phyloP scores from a whole-genome alignment of 2,888 invertebrate species.

The Endotricha flammealis region DNA sequence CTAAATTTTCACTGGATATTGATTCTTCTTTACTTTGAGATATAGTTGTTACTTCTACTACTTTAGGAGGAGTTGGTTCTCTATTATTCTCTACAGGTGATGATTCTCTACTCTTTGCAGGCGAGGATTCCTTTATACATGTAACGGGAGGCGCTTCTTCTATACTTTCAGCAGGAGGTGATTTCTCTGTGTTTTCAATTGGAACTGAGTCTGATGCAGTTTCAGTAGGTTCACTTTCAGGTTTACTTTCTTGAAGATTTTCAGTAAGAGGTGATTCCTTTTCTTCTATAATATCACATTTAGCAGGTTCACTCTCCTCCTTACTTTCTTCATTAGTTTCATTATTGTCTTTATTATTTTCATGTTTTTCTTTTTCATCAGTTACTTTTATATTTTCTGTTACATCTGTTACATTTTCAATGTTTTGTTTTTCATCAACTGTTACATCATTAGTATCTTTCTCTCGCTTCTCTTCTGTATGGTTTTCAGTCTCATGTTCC shows the following conservation, averaged over 20 bases:
- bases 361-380: conserved; percentile 15
- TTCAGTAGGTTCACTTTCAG: neutral
- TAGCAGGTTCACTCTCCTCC: no score
- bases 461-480: conserved; percentile 20
- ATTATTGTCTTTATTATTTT: conserved; percentile 12
- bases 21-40: neutral
- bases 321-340: conserved; percentile 17
- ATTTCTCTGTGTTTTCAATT: conserved; percentile 9
- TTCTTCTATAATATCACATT: no score
- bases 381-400: conserved; percentile 14
- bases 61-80: neutral
- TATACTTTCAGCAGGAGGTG: conserved; percentile 12
- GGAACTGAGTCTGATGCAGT: conserved; percentile 11
- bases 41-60: neutral
- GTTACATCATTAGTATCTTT: conserved; percentile 15
- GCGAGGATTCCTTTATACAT: neutral
- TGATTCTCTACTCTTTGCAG: neutral
- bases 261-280: conserved; percentile 12
- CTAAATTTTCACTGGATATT: neutral
- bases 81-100: no score
- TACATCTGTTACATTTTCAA: conserved; percentile 13
- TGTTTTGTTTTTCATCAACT: conserved; percentile 13
- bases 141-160: conserved; percentile 29
- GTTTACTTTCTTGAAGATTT: conserved; percentile 12
- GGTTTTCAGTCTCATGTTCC: conserved; percentile 48